phyloP scores from a whole-genome alignment of 1,140 invertebrate species.

The Formica selysi region DNA sequence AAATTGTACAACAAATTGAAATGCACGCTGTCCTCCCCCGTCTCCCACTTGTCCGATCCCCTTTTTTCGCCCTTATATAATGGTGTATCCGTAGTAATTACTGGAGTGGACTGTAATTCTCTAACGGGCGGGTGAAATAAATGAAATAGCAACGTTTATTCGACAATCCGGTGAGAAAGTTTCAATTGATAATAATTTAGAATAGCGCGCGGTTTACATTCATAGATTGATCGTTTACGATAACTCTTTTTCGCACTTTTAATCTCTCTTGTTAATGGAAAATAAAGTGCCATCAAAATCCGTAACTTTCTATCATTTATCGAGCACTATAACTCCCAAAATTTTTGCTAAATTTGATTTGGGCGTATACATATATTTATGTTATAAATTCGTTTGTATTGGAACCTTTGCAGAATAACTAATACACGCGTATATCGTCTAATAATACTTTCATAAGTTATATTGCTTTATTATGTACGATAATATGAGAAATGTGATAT shows the following conservation, averaged over 20 bases:
- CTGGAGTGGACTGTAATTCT: conserved; percentile 56
- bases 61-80: conserved; percentile 55
- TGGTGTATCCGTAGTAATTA: conserved; percentile 59
- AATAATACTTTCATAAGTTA: neutral
- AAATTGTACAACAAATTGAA: conserved; percentile 65
- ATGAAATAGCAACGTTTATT: conserved; percentile 62
- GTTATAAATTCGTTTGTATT: neutral
- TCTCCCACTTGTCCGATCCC: conserved; percentile 43
- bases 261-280: conserved; percentile 49
- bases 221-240: conserved; percentile 34
- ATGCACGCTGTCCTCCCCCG: conserved; percentile 19
- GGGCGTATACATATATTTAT: neutral
- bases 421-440: neutral
- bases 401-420: neutral
- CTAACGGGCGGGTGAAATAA: conserved; percentile 47
- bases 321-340: conserved; percentile 5
- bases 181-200: conserved; percentile 55
- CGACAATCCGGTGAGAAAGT: conserved; percentile 50
- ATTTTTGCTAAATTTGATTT: neutral
- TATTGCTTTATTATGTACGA: neutral
- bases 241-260: conserved; percentile 30
- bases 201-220: conserved; percentile 46
- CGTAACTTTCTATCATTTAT: conserved; percentile 13
- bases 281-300: conserved; percentile 28
- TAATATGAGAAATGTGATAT: neutral